These are phyloP conservation scores for Rhinoptilus africanus DNA, from an alignment of 2,113 vertebrate species.

Conservation along the genomic window DNA sequence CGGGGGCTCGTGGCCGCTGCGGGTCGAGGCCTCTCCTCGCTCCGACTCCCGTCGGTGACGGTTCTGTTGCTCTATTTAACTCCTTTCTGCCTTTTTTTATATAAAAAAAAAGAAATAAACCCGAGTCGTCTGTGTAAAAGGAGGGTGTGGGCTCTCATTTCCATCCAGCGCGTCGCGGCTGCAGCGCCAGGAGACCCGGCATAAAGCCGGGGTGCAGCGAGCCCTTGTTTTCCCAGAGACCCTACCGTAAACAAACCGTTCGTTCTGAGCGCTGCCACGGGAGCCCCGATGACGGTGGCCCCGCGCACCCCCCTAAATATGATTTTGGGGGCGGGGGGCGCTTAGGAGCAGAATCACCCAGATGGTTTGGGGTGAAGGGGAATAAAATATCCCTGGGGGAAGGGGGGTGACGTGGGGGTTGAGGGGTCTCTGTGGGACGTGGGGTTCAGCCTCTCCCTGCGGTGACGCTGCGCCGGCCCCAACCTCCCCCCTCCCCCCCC, in stretches of 20 bases:
- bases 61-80: neutral
- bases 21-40: neutral
- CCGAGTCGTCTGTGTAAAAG: fast-evolving
- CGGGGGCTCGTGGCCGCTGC: fast-evolving
- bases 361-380: fast-evolving
- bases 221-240: neutral
- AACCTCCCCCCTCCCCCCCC: neutral
- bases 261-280: neutral
- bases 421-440: fast-evolving
- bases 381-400: fast-evolving
- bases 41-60: fast-evolving
- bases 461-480: too few relatives aligned
- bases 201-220: fast-evolving
- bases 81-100: neutral
- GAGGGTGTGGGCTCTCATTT: neutral
- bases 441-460: too few relatives aligned
- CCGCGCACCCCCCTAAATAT: fast-evolving
- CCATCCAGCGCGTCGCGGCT: fast-evolving
- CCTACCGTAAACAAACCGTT: neutral
- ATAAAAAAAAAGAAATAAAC: neutral
- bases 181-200: fast-evolving
- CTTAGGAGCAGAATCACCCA: neutral
- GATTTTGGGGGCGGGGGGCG: neutral
- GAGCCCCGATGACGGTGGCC: fast-evolving
- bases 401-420: fast-evolving